Conservation (phyloP, 2,113 vertebrate species). For the Aleadryas rufinucha region DNA sequence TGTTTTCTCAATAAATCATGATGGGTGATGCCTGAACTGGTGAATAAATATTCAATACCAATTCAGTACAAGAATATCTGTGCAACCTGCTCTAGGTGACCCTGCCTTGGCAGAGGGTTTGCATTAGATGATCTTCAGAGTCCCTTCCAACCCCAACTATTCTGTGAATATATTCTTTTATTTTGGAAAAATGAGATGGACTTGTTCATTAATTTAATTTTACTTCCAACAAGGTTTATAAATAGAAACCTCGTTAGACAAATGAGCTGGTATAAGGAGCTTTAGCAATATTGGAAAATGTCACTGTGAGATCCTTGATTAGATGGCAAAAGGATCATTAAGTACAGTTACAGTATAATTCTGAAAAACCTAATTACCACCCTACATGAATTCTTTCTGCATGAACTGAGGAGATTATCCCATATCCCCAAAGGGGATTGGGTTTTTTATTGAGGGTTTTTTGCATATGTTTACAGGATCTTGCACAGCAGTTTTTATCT, state of each 20-base stretch:
- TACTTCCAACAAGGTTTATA: neutral
- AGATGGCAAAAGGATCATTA: neutral
- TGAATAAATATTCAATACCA: neutral
- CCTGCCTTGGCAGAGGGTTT: neutral
- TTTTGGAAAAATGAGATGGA: neutral
- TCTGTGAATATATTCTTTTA: neutral
- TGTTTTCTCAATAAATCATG: neutral
- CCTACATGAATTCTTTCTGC: neutral
- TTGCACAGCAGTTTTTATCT: neutral
- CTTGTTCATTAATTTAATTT: neutral
- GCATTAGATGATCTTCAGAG: neutral
- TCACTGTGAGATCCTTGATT: neutral
- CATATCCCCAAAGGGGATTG: neutral
- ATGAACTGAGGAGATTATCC: neutral
- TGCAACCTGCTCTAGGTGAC: neutral
- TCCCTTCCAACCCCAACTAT: neutral
- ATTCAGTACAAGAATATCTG: neutral
- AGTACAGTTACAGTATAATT: neutral
- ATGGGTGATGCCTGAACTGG: neutral
- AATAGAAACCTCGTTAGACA: neutral
- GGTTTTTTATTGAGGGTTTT: neutral
- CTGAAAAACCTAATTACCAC: neutral
- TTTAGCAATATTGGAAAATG: neutral
- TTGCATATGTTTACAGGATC: neutral
- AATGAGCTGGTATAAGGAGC: neutral